Base-by-base conservation (phyloP, 2,888 invertebrate species). In the Drosophila mimica region DNA sequence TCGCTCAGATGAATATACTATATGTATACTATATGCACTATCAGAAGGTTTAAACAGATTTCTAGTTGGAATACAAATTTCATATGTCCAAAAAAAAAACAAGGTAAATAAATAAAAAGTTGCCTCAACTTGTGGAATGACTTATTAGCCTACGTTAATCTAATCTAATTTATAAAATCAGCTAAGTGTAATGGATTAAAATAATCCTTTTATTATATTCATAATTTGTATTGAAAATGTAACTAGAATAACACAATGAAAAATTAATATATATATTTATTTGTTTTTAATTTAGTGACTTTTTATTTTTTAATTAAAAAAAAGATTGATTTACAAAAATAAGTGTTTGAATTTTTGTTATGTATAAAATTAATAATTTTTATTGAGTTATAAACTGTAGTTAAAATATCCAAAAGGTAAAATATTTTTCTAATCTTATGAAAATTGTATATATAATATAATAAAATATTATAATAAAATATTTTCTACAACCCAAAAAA, bases 11-110 rank as follows among this genome's bases (percentile, higher is more conserved):
- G 4, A 46, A 17, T 25, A 46, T 46, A 17, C 46, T 25, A 25
- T 20, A 43, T 31, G 20, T 0, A 38, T 25, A 25, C 2, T 25
- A 25, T 25, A 74, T 75, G 61, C 80, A 46, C 80, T 73, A 20
- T 56, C 28, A n/a, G 9, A 40, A 11, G n/a, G n/a, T n/a, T 43
- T 3, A n/a, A 5, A 5, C 43, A 7, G 20, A 25, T 46, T 25
- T 46, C 13, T 11, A n/a, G n/a, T 40, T 40, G 9, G n/a, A 40
- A 13, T 20, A 3, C 0, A 20, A 20, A 43, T 0, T 20, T 1
- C 6, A 43, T 11, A 9, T 9, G 11, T 6, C 15, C 6, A 17
- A 38, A 43, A 11, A 5, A 40, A n/a, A 20, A 0, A 11, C 3
- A 1, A 20, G 1, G 6, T 20, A 20, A 20, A 43, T 20, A 43